Evolutionary conservation across 2,888 invertebrate species (phyloP).

Genomic region (Standfussiana lucernea): DNA sequence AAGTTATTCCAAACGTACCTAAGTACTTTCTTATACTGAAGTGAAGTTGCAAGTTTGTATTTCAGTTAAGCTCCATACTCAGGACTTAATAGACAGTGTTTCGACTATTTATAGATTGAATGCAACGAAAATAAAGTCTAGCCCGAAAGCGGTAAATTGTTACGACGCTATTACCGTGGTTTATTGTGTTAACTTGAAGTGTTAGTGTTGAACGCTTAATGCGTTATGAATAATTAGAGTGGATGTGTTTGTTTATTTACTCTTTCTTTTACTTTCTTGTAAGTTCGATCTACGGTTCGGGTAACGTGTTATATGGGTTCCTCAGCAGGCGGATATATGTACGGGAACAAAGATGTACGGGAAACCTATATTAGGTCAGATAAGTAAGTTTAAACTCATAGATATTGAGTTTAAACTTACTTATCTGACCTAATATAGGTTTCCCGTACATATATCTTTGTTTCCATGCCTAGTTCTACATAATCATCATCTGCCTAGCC

Average conservation of each 20-base stretch:
- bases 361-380: neutral
- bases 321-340: too few relatives aligned
- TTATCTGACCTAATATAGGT: neutral
- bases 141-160: slow-evolving; percentile 24
- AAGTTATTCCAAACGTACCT: neutral
- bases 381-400: neutral
- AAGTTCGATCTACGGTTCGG: neutral
- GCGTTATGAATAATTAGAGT: slow-evolving; percentile 7
- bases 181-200: slow-evolving; percentile 32
- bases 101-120: slow-evolving; percentile 22
- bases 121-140: slow-evolving; percentile 30
- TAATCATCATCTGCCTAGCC: too few relatives aligned
- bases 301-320: neutral
- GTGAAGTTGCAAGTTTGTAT: neutral
- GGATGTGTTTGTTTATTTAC: neutral
- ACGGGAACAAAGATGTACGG: neutral
- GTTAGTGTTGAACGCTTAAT: slow-evolving; percentile 25
- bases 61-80: neutral
- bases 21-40: neutral
- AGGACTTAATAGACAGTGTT: slow-evolving; percentile 2
- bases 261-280: neutral
- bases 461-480: neutral
- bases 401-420: neutral
- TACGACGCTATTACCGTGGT: slow-evolving; percentile 26
- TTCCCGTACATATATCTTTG: neutral